Conservation (phyloP, 2,797 vertebrate species). For the Xerus rutilus region DNA sequence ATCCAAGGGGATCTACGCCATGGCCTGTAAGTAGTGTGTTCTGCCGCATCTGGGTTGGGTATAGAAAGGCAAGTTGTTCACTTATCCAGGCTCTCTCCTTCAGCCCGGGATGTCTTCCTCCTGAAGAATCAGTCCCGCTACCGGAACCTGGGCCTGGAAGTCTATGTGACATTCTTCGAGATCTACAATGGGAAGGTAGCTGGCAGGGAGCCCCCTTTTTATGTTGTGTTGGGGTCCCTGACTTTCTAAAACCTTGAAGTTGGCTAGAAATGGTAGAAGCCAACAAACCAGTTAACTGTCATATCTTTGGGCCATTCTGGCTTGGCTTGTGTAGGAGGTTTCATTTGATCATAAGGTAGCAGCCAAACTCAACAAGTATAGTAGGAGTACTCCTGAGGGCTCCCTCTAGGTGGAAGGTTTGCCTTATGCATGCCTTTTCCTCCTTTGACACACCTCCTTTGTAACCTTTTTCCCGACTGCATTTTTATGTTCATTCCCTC, state of each 20-base stretch:
- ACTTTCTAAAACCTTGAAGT: conserved; percentile 40
- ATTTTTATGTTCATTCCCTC: background rate
- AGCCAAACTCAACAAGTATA: background rate
- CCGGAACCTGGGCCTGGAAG: conserved; percentile 89
- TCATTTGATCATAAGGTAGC: background rate
- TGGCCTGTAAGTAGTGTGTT: conserved; percentile 92
- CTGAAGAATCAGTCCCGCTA: conserved; percentile 92
- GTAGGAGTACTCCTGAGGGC: background rate
- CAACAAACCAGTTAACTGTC: background rate
- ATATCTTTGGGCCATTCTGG: background rate
- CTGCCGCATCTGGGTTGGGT: background rate
- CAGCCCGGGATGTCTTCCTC: conserved; percentile 96
- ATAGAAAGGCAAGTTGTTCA: background rate
- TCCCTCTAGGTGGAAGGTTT: background rate
- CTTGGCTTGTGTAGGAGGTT: background rate
- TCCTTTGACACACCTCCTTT: background rate
- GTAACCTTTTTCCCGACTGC: background rate
- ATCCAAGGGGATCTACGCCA: conserved; percentile 95
- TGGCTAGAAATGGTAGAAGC: conserved; percentile 24
- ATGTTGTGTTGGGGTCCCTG: background rate
- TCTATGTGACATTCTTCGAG: conserved; percentile 97
- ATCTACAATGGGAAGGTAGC: conserved; percentile 98
- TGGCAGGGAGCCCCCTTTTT: conserved; percentile 50
- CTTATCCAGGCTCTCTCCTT: conserved; percentile 62
- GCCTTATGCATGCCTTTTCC: background rate